Base-by-base conservation (phyloP, 2,113 vertebrate species). In the Dermatemys mawii region DNA sequence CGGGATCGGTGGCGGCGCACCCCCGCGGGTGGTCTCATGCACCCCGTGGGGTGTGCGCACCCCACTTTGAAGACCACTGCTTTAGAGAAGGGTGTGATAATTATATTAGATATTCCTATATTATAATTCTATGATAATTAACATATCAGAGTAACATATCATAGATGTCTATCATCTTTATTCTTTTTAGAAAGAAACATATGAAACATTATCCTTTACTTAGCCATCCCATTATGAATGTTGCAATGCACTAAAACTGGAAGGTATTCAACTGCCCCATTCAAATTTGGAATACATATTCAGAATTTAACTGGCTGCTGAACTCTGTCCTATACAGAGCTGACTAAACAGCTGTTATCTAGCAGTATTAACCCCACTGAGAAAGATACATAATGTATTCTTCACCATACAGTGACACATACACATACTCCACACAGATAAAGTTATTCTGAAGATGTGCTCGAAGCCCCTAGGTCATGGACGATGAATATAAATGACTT, bases 41-140 rank as follows among this genome's bases (percentile, higher is more conserved):
- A n/a, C n/a, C n/a, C n/a, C n/a, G n/a, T n/a, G n/a, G n/a, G n/a
- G n/a, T n/a, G n/a, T n/a, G n/a, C n/a, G n/a, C n/a, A n/a, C n/a
- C n/a, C n/a, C n/a, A n/a, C n/a, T n/a, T n/a, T n/a, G n/a, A n/a
- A n/a, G n/a, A n/a, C n/a, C n/a, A n/a, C n/a, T n/a, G n/a, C n/a
- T n/a, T n/a, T 81, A 95, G 38, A 86, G 84, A 87, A 14, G 80
- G 93, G 35, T 5, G 49, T 57, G 48, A 94, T 19, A 81, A 35
- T 35, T 91, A 51, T 90, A 44, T 73, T 55, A 67, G 79, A 95
- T 89, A 82, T 84, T 17, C 24, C 84, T 75, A 11, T 54, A 27
- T 44, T 87, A 49, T 38, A 82, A 63, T 46, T 94, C 60, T 87
- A 32, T 94, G 87, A 92, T 92, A 89, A 84, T 46, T 76, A 19